These are phyloP conservation scores for Leptonema lineaticorne DNA, from an alignment of 1,140 invertebrate species.

Conservation along the genomic window DNA sequence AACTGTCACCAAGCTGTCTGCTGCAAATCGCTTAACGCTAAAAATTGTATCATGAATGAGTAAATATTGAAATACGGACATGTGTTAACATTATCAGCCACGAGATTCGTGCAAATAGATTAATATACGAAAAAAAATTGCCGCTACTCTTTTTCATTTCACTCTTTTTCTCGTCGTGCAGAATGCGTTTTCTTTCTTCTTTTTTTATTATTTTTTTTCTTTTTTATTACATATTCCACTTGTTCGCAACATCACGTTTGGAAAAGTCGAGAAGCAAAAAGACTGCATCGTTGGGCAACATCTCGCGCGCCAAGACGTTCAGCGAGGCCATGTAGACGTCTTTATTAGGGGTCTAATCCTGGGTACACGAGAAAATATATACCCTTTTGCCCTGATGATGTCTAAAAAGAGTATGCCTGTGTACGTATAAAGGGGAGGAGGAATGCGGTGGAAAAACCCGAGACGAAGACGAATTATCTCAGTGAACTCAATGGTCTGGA, in stretches of 20 bases:
- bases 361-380: slow-evolving; percentile 18
- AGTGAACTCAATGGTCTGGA: background rate
- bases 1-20: too few relatives aligned
- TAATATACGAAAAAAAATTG: too few relatives aligned
- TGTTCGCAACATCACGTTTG: slow-evolving; percentile 1
- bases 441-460: background rate
- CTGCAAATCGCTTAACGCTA: too few relatives aligned
- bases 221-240: slow-evolving; percentile 5
- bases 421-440: background rate
- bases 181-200: too few relatives aligned
- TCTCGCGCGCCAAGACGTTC: slow-evolving; percentile 23
- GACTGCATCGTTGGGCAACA: background rate
- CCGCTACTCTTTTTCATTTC: too few relatives aligned
- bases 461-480: background rate
- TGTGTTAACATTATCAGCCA: too few relatives aligned
- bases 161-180: too few relatives aligned
- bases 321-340: slow-evolving; percentile 40
- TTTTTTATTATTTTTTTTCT: too few relatives aligned
- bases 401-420: background rate
- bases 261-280: background rate
- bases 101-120: too few relatives aligned
- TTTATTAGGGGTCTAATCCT: slow-evolving; percentile 37
- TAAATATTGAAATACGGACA: too few relatives aligned
- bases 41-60: too few relatives aligned
- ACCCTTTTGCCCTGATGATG: slow-evolving; percentile 10